phyloP scores from a whole-genome alignment of 2,888 invertebrate genomes.

The Calliscelio sp. region DNA sequence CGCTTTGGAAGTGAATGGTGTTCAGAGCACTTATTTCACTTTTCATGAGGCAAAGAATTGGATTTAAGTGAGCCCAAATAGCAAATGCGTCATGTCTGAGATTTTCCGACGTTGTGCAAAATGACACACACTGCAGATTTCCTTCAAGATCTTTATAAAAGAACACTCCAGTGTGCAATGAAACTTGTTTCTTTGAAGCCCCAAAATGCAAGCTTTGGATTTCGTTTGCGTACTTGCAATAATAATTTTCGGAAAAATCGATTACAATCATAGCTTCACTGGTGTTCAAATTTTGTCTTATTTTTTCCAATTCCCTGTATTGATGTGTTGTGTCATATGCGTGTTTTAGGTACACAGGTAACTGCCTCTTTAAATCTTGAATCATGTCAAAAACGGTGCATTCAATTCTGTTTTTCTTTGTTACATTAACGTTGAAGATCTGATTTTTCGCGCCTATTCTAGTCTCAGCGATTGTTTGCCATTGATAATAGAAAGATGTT shows the following conservation, averaged over 20 bases:
- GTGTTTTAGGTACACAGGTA: conserved; percentile 15
- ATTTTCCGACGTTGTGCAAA: conserved; percentile 35
- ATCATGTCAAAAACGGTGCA: conserved; percentile 11
- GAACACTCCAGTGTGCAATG: conserved; percentile 12
- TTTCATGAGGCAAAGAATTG: not conserved
- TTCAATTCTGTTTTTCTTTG: conserved; percentile 18
- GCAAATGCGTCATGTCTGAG: conserved; percentile 38
- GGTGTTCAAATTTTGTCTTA: conserved; percentile 15
- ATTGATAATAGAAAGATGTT: conserved; percentile 44
- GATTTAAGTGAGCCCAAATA: conserved; percentile 39
- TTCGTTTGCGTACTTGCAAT: not conserved
- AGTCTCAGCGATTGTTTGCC: conserved; percentile 8
- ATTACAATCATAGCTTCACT: conserved; percentile 16
- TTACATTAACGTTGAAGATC: not conserved
- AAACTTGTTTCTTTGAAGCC: not conserved
- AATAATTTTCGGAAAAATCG: conserved; percentile 4
- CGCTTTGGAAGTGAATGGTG: conserved; percentile 15
- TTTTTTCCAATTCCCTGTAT: conserved; percentile 1
- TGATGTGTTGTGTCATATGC: conserved; percentile 5
- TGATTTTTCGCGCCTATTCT: conserved; percentile 14
- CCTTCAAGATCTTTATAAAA: conserved; percentile 17
- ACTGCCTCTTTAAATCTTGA: conserved; percentile 1
- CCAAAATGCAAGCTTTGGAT: not conserved
- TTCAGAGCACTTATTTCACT: not conserved
- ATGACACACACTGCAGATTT: conserved; percentile 12